Evolutionary conservation across 2,797 vertebrate species (phyloP), one percentile per base, ranked within the genome.

Genomic region (Thaleichthys pacificus): DNA sequence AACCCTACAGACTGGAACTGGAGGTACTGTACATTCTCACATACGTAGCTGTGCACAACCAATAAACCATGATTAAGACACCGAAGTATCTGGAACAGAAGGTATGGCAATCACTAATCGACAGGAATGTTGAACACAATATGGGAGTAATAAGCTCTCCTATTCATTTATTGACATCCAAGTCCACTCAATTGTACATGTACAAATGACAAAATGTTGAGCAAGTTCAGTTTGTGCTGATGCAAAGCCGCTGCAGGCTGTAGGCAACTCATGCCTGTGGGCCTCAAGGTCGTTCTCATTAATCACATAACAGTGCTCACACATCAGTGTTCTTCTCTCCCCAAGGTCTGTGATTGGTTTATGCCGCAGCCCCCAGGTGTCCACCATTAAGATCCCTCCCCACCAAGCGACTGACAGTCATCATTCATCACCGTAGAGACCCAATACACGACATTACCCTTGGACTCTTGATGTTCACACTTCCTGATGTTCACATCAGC

Each of bases 371-470:
- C 21, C 22, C 58, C 24, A 61, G 22, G 58, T 75, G 60, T 66
- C 66, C 57, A 54, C 47, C 61, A 63, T 70, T 69, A 54, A 70
- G 66, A 56, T 60, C 62, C 70, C 69, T 75, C 69, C 65, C 70
- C 73, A 66, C 60, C 35, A 21, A 5, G 54, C 61, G 19, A 65
- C 60, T 51, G 62, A 61, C 73, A 75, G 62, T 38, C 21, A 60
- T 62, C 68, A 75, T 75, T 75, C 68, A 66, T 75, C 73, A 75
- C 38, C 73, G 60, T 15, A 56, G 68, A 61, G 54, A 69, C 57
- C 24, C 21, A 38, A 66, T 60, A 28, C 54, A 58, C 30, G 26
- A 69, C 7, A 54, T 19, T 49, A 61, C n/a, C 57, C 57, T 60
- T 60, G 57, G n/a, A 60, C 19, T 58, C 21, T 60, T 60, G 57